Base-by-base conservation (phyloP, 2,797 vertebrate genomes). In the Typhlichthys subterraneus region DNA sequence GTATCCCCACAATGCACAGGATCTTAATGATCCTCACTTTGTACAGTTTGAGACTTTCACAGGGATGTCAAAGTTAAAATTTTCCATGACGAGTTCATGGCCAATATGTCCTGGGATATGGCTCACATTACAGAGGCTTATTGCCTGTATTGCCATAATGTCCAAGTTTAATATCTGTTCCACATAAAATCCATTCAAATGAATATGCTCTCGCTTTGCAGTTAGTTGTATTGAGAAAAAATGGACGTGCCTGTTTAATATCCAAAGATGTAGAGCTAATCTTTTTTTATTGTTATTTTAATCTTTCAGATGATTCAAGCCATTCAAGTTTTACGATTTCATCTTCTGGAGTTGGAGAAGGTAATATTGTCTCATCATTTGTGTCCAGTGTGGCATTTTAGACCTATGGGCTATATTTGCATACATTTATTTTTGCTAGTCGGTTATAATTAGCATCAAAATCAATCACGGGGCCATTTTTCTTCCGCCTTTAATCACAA, bases 241-340 rank as follows among this genome's bases (percentile, higher is more conserved):
- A 81, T 82, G 14, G 45, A 63, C 70, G 70, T 77, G 63, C 59
- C 70, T 83, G 82, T 89, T 89, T 85, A 85, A 86, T 84, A 79
- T 78, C 74, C 80, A 73, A 71, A 82, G 62, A 85, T 83, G 80
- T 83, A 59, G 70, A 57, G 64, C 80, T 89, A 72, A 79, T 77
- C 31, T 83, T 85, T 83, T 85, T 81, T 87, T 87, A 90, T 86
- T 87, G 85, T 84, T 79, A 79, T 82, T 87, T 84, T 73, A 69
- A 81, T 94, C 84, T 93, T 95, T 85, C 94, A 99, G 97, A 99
- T 99, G 97, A 99, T 99, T 86, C 97, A 99, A 98, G 97, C 97
- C 92, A 99, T 99, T 95, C 97, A 99, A 94, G 97, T 99, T 94
- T 96, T 99, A 97, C 95, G 97, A 90, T 99, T 99, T 95, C 97